Evolutionary conservation across 2,888 invertebrate species (phyloP).

Genomic region (Agriotes lineatus): DNA sequence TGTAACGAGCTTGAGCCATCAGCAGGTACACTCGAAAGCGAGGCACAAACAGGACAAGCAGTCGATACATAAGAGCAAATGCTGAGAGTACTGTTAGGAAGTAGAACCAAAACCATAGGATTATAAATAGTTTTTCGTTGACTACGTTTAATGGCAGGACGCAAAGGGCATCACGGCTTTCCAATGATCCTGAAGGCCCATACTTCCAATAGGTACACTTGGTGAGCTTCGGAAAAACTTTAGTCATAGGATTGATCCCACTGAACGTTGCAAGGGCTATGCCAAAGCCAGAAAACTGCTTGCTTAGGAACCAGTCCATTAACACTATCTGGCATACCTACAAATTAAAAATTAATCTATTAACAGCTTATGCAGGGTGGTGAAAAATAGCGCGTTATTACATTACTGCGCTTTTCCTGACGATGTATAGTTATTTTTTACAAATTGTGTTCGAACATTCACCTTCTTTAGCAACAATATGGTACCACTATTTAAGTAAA

Average conservation of each 20-base stretch:
- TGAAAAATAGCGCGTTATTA: too few species aligned
- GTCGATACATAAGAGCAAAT: conserved; percentile 76
- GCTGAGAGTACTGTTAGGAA: conserved; percentile 73
- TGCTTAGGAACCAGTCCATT: conserved; percentile 75
- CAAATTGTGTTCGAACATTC: too few species aligned
- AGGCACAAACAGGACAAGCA: conserved; percentile 69
- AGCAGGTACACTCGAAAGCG: conserved; percentile 73
- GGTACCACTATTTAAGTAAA: too few species aligned
- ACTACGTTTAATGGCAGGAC: conserved; percentile 83
- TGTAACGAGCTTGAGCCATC: conserved; percentile 72
- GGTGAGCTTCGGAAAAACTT: conserved; percentile 77
- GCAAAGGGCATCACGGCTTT: conserved; percentile 75
- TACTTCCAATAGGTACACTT: conserved; percentile 73
- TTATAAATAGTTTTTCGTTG: conserved; percentile 83
- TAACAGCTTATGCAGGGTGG: neutral
- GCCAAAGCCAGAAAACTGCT: conserved; percentile 74
- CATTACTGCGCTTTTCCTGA: too few species aligned
- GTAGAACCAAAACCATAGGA: conserved; percentile 82
- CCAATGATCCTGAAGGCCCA: conserved; percentile 72
- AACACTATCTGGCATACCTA: conserved; percentile 76
- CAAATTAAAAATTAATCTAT: neutral
- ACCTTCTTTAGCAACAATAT: too few species aligned
- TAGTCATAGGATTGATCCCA: conserved; percentile 72
- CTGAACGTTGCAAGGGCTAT: conserved; percentile 68
- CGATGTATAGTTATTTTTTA: too few species aligned